These are phyloP conservation scores for Mormyrops boulengeri DNA, from an alignment of 2,797 vertebrate species.

Conservation along the genomic window DNA sequence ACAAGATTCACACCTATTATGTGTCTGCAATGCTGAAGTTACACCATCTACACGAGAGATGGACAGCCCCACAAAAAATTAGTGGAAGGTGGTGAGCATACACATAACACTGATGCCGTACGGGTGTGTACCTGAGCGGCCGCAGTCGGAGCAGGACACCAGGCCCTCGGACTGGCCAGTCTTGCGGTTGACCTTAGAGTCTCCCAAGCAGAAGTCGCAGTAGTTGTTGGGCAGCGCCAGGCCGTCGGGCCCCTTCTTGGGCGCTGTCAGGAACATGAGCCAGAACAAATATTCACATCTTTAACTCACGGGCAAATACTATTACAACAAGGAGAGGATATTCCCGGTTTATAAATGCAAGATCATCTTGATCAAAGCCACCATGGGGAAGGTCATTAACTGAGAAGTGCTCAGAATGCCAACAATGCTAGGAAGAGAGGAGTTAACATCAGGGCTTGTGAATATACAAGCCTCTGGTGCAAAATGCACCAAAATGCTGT, in stretches of 20 bases:
- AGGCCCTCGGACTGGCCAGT: constrained; percentile 85
- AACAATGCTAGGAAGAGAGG: not conserved
- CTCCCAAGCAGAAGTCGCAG: constrained; percentile 91
- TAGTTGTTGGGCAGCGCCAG: constrained; percentile 89
- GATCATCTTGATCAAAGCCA: not conserved
- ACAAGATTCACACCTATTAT: not conserved
- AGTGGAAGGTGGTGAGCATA: not conserved
- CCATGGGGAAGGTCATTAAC: not conserved
- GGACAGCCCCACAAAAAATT: not conserved
- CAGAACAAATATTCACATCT: not conserved
- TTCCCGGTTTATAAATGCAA: not conserved
- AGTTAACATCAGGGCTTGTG: not conserved
- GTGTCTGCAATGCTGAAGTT: not conserved
- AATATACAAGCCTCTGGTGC: not conserved
- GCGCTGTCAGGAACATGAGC: constrained; percentile 44
- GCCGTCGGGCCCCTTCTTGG: constrained; percentile 87
- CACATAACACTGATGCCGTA: not conserved
- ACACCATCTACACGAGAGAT: not conserved
- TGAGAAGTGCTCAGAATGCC: not conserved
- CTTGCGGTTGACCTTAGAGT: constrained; percentile 90
- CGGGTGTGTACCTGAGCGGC: constrained; percentile 73
- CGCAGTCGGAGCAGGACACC: constrained; percentile 93
- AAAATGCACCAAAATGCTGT: not conserved
- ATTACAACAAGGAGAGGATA: not conserved
- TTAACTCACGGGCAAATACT: not conserved